These are phyloP conservation scores for Tachina fera DNA, from an alignment of 2,888 invertebrate genomes.

Conservation along the genomic window DNA sequence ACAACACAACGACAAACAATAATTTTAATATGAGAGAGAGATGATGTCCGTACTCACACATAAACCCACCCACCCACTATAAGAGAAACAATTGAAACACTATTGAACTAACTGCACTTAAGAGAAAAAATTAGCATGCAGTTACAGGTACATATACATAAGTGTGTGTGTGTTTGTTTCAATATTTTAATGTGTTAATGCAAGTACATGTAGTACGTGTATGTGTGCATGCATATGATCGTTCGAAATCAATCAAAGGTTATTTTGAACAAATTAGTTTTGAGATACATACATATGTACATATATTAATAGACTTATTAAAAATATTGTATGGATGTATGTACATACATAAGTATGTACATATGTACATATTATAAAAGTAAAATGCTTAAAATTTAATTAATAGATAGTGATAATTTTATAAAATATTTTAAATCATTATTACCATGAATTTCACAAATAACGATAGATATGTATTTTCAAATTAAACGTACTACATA, in stretches of 20 bases:
- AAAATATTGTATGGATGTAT: too few relatives aligned
- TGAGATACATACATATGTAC: too few relatives aligned
- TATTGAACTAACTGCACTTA: conserved; percentile 12
- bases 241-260: too few relatives aligned
- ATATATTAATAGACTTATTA: too few relatives aligned
- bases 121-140: not conserved
- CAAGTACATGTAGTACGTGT: too few relatives aligned
- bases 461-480: not conserved
- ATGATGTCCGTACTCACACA: not conserved
- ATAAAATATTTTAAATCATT: not conserved
- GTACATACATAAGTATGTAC: too few relatives aligned
- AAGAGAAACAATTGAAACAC: conserved; percentile 12
- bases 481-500: not conserved
- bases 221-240: too few relatives aligned
- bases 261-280: too few relatives aligned
- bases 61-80: conserved; percentile 9
- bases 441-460: not conserved
- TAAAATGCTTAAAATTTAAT: not conserved
- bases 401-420: not conserved
- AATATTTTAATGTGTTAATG: too few relatives aligned
- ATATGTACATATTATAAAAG: too few relatives aligned
- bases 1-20: not conserved
- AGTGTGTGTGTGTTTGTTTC: too few relatives aligned
- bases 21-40: not conserved
- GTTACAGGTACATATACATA: too few relatives aligned